Base-by-base conservation (phyloP, 2,113 vertebrate species). In the Bufo bufo region DNA sequence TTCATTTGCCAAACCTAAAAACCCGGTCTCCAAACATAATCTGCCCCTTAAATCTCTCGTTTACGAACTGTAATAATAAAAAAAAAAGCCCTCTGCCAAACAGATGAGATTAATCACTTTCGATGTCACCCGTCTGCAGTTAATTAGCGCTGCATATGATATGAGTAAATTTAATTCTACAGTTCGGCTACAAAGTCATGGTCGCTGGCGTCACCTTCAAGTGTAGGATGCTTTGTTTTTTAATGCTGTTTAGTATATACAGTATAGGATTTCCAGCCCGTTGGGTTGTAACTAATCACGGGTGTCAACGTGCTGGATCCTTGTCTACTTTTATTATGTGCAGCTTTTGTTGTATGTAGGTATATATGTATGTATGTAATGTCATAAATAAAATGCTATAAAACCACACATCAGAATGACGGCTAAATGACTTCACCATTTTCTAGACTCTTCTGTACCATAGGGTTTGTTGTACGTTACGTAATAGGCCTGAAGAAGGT, bases 1-100 rank as follows among this genome's bases (percentile, higher is more conserved):
- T 45, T 19, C 17, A 1, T 84, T 50, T 91, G 80, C 90, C 85
- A 90, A 89, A 50, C 89, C 89, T 45, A 89, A 91, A 92, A 63
- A 82, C 2, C 85, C 77, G 54, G 54, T 72, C 75, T 72, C 9
- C 87, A 12, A 92, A 87, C 89, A 86, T 4, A 45, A 82, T 87
- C 87, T 91, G 52, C 87, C 90, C 0, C 90, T 90, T 77, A 63
- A 65, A 75, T 83, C 79, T 56, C 80, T 58, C 65, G 33, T n/a
- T 72, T 49, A 77, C 71, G 49, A 77, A 83, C 77, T 77, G 69
- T 74, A 75, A 82, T 74, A 61, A 49, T 23, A 77, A 79, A 75
- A 69, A 87, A 52, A 69, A 8, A 79, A 4, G 8, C 17, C 20
- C 3, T 3, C 9, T 20, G 86, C 86, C 86, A 82, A 82, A 52